phyloP scores from a whole-genome alignment of 2,113 vertebrate genomes.

The Cyphomyrus plagiostoma region DNA sequence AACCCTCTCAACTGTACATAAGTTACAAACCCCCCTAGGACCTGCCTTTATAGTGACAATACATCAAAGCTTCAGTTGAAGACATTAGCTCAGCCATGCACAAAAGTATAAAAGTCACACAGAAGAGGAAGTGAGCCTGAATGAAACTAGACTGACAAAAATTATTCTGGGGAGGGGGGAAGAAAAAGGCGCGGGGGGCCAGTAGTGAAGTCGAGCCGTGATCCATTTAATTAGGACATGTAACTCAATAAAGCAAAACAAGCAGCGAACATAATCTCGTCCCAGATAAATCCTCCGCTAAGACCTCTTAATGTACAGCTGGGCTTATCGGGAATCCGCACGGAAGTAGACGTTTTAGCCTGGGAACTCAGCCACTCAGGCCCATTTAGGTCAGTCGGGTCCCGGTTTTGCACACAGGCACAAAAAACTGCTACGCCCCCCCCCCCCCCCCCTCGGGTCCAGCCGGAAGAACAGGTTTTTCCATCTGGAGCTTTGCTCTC shows the following conservation, averaged over 20 bases:
- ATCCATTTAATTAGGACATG: not conserved
- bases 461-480: slow-evolving; percentile 44
- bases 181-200: not conserved
- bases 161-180: not conserved
- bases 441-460: slow-evolving; percentile 18
- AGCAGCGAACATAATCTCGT: not conserved
- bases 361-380: not conserved
- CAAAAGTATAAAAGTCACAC: not conserved
- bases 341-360: not conserved
- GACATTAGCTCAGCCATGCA: not conserved
- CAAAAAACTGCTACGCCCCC: not conserved
- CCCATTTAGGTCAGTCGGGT: not conserved
- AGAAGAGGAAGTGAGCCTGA: not conserved
- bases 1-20: not conserved
- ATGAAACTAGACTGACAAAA: not conserved
- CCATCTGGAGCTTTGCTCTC: slow-evolving; percentile 41
- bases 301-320: not conserved
- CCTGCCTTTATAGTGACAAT: not conserved
- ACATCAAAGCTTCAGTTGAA: not conserved
- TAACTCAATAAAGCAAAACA: slow-evolving; percentile 4
- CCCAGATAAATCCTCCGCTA: not conserved
- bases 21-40: not conserved
- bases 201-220: not conserved
- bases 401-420: not conserved
- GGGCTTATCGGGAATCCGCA: not conserved